Evolutionary conservation across 2,797 vertebrate species (phyloP), one percentile per base, ranked within the genome.

Genomic region (Hypotaenidia philippensis): DNA sequence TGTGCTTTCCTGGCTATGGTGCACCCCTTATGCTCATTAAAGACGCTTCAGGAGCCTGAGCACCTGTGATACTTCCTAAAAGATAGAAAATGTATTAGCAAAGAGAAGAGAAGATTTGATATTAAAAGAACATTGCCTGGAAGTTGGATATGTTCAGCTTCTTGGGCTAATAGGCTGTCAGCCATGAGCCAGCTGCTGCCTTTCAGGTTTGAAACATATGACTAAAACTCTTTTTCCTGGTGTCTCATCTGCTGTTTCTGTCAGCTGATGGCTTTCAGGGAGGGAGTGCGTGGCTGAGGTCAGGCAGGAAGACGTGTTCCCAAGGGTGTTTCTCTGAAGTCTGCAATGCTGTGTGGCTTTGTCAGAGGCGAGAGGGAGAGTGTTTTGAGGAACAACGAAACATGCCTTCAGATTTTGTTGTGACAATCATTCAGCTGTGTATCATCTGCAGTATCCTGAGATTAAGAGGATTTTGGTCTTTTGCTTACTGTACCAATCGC

Each of bases 261-360:
- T 55, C 36, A 32, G 49, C 34, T 91, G 84, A 32, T 38, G 59
- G 23, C 74, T 83, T 31, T 57, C 32, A 2, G 11, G 56, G 25
- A 86, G 32, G 56, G 25, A 86, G 34, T 2, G 0, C 61, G 83
- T 75, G 81, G 60, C 75, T 26, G 9, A 65, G 65, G 29, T n/a
- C 81, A 85, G 93, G 71, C 36, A 92, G 94, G 63, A 91, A 88
- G 31, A 47, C 83, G 29, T 75, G 44, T 87, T 93, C 83, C 93
- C 87, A 64, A 14, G 68, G 31, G n/a, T 41, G 32, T 93, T 59
- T 60, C 12, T 89, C 26, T 41, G 20, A 32, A 70, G 59, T 32
- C 81, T 85, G 64, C 10, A 19, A 0, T 36, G 45, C 16, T 52
- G 10, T 59, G 53, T 1, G 4, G n/a, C 53, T 91, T 80, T 92